phyloP scores from a whole-genome alignment of 2,113 vertebrate species.

The Hippocampus abdominalis region DNA sequence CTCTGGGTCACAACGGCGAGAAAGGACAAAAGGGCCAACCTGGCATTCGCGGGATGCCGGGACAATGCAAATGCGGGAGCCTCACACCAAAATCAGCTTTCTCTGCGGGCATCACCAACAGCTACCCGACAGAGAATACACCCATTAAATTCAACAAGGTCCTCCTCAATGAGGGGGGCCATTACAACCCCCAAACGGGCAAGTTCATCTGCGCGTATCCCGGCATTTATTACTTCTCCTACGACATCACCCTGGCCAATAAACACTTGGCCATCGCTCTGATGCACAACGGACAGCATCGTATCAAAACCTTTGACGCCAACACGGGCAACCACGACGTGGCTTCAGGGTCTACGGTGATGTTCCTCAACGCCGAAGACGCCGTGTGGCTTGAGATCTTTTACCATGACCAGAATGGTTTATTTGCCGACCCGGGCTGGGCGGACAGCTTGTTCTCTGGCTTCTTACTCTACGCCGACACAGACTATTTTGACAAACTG shows the following conservation, averaged over 20 bases:
- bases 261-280: conserved; percentile 94
- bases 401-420: conserved; percentile 90
- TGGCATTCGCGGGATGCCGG: conserved; percentile 79
- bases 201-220: conserved; percentile 95
- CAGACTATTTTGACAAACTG: conserved; percentile 87
- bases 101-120: conserved; percentile 93
- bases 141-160: conserved; percentile 97
- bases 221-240: conserved; percentile 95
- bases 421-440: conserved; percentile 93
- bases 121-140: conserved; percentile 86
- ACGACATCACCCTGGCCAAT: conserved; percentile 94
- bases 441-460: conserved; percentile 96
- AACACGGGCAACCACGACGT: conserved; percentile 97
- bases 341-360: conserved; percentile 89
- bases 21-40: conserved; percentile 84
- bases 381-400: conserved; percentile 99
- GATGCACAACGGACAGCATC: conserved; percentile 91
- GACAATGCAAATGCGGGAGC: conserved; percentile 87
- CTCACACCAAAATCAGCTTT: conserved; percentile 91
- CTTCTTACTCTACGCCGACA: conserved; percentile 92
- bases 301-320: conserved; percentile 93
- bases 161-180: conserved; percentile 88
- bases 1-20: conserved; percentile 72
- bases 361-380: conserved; percentile 91
- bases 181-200: conserved; percentile 90